Percentiles rank a stretch among this genome's conserved stretches.
These are phyloP conservation scores for Polydrusus cervinus DNA, from an alignment of 2,888 invertebrate genomes.

Conservation along the genomic window DNA sequence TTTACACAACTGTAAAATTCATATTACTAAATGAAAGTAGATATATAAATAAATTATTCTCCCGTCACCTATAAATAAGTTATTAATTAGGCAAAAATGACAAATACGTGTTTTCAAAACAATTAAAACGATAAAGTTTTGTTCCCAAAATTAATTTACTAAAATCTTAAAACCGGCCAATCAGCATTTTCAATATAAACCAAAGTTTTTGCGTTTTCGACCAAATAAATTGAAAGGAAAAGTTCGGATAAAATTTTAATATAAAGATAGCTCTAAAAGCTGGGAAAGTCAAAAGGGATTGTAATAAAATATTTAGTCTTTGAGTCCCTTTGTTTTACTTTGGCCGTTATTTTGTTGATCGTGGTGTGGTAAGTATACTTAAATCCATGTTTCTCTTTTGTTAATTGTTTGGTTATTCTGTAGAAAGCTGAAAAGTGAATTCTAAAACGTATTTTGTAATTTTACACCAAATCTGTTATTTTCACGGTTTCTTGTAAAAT, in stretches of 20 bases:
- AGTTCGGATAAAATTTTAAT: slow-evolving; percentile 27
- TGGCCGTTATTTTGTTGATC: slow-evolving; percentile 16
- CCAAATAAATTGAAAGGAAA: not conserved
- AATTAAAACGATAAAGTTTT: not conserved
- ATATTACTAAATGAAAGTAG: too few relatives aligned
- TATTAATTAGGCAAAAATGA: too few relatives aligned
- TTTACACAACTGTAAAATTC: too few relatives aligned
- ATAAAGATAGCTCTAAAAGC: slow-evolving; percentile 20
- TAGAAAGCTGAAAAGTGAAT: not conserved
- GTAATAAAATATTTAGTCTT: slow-evolving; percentile 38
- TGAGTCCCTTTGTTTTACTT: slow-evolving; percentile 29
- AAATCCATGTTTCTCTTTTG: slow-evolving; percentile 21
- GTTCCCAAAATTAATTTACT: not conserved
- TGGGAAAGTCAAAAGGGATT: slow-evolving; percentile 32
- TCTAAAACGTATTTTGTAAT: not conserved
- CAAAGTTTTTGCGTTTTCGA: not conserved
- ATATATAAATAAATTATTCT: too few relatives aligned
- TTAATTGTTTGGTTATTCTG: slow-evolving; percentile 20
- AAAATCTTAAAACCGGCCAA: not conserved
- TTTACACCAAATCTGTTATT: not conserved
- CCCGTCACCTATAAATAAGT: too few relatives aligned
- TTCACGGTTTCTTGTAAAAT: not conserved
- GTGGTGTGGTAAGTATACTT: slow-evolving; percentile 7
- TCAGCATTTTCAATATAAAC: slow-evolving; percentile 10
- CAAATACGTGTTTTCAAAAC: not conserved